These are phyloP conservation scores for Daphoenositta chrysoptera DNA, from an alignment of 2,113 vertebrate species.

Conservation along the genomic window DNA sequence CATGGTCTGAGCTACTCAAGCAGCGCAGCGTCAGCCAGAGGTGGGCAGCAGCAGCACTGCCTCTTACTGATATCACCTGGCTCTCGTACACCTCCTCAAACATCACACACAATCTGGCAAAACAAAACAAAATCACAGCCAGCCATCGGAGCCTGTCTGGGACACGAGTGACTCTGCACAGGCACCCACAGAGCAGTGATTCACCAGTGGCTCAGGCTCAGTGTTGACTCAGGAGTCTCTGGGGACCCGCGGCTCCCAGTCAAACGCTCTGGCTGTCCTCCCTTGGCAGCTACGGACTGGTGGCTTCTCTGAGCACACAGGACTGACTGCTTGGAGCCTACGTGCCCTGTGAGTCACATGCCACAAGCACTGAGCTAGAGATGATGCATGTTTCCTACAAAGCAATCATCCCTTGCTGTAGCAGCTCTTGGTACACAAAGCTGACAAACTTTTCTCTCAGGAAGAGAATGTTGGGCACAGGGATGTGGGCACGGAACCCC, in stretches of 20 bases:
- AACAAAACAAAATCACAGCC: background rate
- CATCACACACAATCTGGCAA: background rate
- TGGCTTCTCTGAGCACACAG: background rate
- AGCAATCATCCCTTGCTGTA: rapidly evolving
- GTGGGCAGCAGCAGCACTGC: background rate
- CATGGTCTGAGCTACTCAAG: rapidly evolving
- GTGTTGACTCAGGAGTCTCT: rapidly evolving
- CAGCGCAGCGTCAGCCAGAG: background rate
- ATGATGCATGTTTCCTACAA: rapidly evolving
- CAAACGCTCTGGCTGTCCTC: background rate
- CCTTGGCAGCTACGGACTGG: background rate
- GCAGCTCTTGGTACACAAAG: background rate
- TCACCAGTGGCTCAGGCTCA: background rate
- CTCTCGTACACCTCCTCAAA: background rate
- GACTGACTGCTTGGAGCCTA: rapidly evolving
- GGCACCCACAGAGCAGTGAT: background rate
- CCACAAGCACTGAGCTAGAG: background rate
- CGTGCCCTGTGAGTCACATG: rapidly evolving
- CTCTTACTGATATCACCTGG: background rate
- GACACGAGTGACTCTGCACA: background rate
- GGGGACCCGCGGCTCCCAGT: background rate
- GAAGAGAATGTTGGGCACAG: background rate
- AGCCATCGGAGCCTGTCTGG: background rate
- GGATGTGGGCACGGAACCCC: rapidly evolving
- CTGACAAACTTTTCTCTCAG: background rate